Base-by-base conservation (phyloP, 2,888 invertebrate genomes). In the Noctua janthina region DNA sequence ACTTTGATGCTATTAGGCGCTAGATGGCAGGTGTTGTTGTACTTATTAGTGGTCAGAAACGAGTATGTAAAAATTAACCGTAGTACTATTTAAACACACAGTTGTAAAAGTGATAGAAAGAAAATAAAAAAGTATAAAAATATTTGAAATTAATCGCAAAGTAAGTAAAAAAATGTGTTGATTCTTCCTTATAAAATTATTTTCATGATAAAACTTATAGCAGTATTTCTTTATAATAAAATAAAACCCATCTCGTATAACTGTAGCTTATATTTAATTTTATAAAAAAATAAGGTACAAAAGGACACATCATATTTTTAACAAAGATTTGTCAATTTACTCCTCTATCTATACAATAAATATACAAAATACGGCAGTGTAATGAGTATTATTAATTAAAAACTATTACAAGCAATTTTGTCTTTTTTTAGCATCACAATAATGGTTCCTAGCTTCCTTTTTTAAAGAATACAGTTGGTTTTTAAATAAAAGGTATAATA, bases 251-350 rank as follows among this genome's bases (percentile, higher is more conserved):
- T 0, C 1, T 62, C 70, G 39, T 68, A 23, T 84, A 88, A 86
- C 86, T 87, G 81, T 87, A 87, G 83, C 86, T 91, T 91, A 90
- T 39, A 89, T 91, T 91, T 90, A 89, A 87, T 90, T 93, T 94
- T 92, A 92, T 92, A 92, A 92, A 92, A 95, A 95, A 94, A 94
- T 93, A 93, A 95, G 95, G 95, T 95, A 95, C 94, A 95, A 95
- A 95, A 95, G 93, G 94, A 94, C 93, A 93, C 92, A 88, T 90
- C 86, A 87, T 88, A 89, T 82, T 85, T 88, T 87, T 78, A 90
- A 87, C 87, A 87, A 88, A 84, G 83, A 86, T 80, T 87, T 86
- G 82, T 82, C 86, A 88, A 81, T 90, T 84, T 79, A 84, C 86
- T 87, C 83, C 84, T 78, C 84, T 87, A 90, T 84, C 68, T 87